Conservation (phyloP, 2,888 invertebrate genomes). For the Arctia plantaginis region DNA sequence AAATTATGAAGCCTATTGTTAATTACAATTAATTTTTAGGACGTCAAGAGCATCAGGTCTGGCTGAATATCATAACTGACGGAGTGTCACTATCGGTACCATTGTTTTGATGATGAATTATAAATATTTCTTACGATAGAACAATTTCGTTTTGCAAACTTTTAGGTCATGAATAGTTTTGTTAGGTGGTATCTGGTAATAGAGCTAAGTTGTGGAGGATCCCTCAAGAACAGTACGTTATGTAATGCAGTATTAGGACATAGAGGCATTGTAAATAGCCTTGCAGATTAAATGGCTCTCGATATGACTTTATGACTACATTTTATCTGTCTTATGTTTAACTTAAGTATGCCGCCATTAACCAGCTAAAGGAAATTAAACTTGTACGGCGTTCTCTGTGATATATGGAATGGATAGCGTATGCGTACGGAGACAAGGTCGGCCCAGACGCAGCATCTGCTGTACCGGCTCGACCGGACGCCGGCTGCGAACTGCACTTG, state of each 20-base stretch:
- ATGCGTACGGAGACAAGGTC: constrained; percentile 57
- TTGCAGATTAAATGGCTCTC: background rate
- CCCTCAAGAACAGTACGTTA: no score
- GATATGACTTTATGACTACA: background rate
- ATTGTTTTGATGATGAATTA: no score
- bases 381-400: constrained; percentile 22
- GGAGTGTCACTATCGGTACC: no score
- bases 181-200: no score
- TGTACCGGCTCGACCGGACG: constrained; percentile 68
- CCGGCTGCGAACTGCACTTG: constrained; percentile 48
- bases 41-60: no score
- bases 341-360: background rate
- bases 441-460: constrained; percentile 62
- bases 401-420: constrained; percentile 44
- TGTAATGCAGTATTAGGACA: background rate
- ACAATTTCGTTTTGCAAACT: no score
- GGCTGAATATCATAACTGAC: no score
- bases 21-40: no score
- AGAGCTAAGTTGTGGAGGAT: no score
- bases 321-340: background rate
- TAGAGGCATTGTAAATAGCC: background rate
- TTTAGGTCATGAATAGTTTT: no score
- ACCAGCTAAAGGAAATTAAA: background rate
- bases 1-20: no score
- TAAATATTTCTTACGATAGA: no score